A percentile compares a stretch with the other conserved stretches of the same genome.
These are phyloP conservation scores for Crepidodera aurea DNA, from an alignment of 2,888 invertebrate species.

Conservation along the genomic window DNA sequence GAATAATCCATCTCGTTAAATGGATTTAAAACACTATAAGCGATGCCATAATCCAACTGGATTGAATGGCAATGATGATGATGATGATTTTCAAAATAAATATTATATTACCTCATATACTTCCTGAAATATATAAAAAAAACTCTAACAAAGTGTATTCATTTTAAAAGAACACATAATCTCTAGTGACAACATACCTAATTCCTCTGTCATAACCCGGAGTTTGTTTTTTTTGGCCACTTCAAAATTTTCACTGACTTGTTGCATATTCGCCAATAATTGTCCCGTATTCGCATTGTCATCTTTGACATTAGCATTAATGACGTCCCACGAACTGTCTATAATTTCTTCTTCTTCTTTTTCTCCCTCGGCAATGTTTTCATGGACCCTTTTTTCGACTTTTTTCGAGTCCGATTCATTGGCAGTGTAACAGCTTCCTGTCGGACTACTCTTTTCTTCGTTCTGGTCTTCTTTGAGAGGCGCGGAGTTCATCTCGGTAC, in stretches of 20 bases:
- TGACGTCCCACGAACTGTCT: conserved; percentile 57
- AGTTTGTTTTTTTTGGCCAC: conserved; percentile 62
- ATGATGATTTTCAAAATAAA: no score
- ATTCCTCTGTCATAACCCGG: conserved; percentile 65
- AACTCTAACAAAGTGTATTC: no score
- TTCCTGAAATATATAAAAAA: no score
- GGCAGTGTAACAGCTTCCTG: conserved; percentile 48
- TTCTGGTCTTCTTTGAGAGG: conserved; percentile 12
- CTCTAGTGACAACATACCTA: no score
- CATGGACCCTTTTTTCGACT: conserved; percentile 37
- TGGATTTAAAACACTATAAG: no score
- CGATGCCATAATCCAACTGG: no score
- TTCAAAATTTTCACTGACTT: conserved; percentile 60
- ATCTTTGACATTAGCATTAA: conserved; percentile 63
- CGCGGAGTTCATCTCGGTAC: no score
- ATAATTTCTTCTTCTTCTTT: conserved; percentile 39
- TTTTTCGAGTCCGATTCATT: conserved; percentile 52
- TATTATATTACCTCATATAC: no score
- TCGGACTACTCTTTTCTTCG: conserved; percentile 20
- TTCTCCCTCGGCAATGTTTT: conserved; percentile 51
- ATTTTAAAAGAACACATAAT: no score
- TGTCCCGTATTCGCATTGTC: conserved; percentile 53
- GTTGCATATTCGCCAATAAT: conserved; percentile 34
- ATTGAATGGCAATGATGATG: no score
- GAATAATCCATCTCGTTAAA: no score